These are phyloP conservation scores for Brienomyrus longianalis DNA, from an alignment of 2,113 vertebrate species.

Conservation along the genomic window DNA sequence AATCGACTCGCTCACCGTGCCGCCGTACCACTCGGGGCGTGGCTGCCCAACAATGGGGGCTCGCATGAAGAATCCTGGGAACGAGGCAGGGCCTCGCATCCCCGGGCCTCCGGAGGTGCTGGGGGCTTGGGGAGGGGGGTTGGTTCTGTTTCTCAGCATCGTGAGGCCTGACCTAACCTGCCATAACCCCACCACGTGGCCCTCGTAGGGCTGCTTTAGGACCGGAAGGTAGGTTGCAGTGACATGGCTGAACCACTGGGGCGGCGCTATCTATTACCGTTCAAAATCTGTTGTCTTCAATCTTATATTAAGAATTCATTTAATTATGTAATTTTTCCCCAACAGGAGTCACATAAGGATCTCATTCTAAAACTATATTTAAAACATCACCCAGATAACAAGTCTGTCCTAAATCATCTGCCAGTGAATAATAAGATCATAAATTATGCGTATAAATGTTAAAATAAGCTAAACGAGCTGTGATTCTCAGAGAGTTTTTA, in stretches of 20 bases:
- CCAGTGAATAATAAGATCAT: not conserved
- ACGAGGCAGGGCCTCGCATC: conserved; percentile 58
- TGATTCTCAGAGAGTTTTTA: not conserved
- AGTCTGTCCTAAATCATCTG: not conserved
- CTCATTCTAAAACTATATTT: not conserved
- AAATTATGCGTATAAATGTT: not conserved
- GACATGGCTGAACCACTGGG: not conserved
- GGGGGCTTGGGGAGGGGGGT: not conserved
- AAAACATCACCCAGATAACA: not conserved
- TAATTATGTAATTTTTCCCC: not conserved
- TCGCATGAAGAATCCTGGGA: conserved; percentile 74
- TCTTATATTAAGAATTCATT: not conserved
- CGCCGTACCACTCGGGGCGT: conserved; percentile 38
- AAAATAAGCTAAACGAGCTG: not conserved
- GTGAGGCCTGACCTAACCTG: not conserved
- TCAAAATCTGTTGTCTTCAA: not conserved
- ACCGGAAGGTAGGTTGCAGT: not conserved
- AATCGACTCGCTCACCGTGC: conserved; percentile 64
- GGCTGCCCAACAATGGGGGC: conserved; percentile 63
- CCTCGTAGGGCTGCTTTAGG: not conserved
- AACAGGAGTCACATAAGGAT: not conserved
- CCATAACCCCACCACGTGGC: not conserved
- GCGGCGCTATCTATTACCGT: not conserved
- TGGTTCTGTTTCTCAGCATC: not conserved
- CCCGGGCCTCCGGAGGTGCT: conserved; percentile 31